Conservation (phyloP, 2,113 vertebrate species). For the Corvus moneduloides region DNA sequence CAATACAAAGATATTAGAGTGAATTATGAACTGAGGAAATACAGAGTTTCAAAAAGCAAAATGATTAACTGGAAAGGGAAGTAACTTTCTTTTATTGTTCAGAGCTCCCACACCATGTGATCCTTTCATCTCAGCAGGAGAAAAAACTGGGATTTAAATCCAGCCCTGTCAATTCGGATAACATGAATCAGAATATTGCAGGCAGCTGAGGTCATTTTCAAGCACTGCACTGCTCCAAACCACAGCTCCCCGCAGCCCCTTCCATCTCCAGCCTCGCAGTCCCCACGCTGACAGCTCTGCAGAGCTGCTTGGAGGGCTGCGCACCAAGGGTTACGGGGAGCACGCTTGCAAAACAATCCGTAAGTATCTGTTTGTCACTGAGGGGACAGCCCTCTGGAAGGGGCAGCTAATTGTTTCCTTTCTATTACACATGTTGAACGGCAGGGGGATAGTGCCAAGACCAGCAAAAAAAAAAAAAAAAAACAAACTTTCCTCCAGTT, state of each 20-base stretch:
- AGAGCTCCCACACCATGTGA: neutral
- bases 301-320: neutral
- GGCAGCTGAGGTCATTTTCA: constrained; percentile 13
- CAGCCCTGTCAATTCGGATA: neutral
- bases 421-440: neutral
- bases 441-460: neutral
- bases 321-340: neutral
- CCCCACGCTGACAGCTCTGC: neutral
- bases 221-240: neutral
- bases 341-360: neutral
- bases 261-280: neutral
- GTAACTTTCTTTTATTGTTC: constrained; percentile 20
- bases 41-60: neutral
- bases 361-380: neutral
- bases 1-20: neutral
- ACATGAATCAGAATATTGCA: neutral
- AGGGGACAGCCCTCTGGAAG: neutral
- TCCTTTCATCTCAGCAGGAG: neutral
- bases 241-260: neutral
- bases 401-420: constrained; percentile 10
- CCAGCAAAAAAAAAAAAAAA: neutral
- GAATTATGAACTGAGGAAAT: neutral
- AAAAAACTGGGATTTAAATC: neutral
- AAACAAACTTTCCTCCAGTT: neutral
- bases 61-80: neutral